Conservation (phyloP, 2,797 vertebrate species). For the Alca torda region DNA sequence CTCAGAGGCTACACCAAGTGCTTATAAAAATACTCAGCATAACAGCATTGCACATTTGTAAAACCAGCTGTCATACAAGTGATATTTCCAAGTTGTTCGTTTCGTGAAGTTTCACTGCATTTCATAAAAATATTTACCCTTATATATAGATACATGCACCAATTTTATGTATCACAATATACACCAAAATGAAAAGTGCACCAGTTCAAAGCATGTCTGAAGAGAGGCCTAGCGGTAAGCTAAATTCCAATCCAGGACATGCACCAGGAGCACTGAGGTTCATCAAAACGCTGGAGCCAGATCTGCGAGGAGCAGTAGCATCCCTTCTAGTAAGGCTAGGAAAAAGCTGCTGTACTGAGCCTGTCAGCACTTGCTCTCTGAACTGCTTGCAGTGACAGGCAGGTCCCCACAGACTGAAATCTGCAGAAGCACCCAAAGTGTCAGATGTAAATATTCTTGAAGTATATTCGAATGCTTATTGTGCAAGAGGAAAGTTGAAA, state of each 20-base stretch:
- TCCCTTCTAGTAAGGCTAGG: neutral
- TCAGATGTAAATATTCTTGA: neutral
- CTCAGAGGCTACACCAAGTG: neutral
- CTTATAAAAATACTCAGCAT: neutral
- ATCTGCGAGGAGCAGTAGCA: neutral
- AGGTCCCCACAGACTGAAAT: neutral
- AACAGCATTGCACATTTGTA: neutral
- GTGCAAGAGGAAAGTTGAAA: neutral
- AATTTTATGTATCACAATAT: neutral
- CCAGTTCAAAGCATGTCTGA: neutral
- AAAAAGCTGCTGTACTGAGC: neutral
- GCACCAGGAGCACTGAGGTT: neutral
- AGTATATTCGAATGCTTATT: neutral
- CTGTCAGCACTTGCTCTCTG: neutral
- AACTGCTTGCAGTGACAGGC: neutral
- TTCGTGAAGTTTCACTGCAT: neutral
- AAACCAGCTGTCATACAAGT: neutral
- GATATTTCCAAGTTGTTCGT: neutral
- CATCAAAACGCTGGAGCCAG: rapidly evolving
- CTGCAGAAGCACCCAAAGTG: neutral
- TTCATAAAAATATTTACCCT: neutral
- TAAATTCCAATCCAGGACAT: neutral
- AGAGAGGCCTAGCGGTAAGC: neutral
- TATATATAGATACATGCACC: neutral
- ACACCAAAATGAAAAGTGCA: neutral